Conservation (phyloP, 2,113 vertebrate genomes). For the Panthera uncia region DNA sequence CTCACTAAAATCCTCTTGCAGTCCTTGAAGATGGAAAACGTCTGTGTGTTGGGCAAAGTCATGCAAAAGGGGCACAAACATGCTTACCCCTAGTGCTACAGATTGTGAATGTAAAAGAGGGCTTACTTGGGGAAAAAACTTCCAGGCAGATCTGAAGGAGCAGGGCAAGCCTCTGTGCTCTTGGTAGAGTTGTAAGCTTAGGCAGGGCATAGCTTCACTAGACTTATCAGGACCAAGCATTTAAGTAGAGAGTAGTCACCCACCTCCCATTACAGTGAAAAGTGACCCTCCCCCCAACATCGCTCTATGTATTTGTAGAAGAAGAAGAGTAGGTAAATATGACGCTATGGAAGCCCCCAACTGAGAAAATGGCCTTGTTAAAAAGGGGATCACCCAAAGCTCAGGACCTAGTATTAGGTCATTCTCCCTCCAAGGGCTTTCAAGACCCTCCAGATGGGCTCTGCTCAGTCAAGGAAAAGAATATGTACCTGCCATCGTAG, state of each 20-base stretch:
- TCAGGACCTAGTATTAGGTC: not conserved
- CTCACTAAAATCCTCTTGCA: conserved; percentile 36
- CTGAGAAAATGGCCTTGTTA: not conserved
- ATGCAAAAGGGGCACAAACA: not conserved
- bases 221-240: not conserved
- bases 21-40: not conserved
- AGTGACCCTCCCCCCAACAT: not conserved
- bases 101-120: not conserved
- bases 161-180: not conserved
- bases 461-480: not conserved
- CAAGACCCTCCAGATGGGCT: not conserved
- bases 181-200: fast-evolving
- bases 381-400: not conserved
- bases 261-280: not conserved
- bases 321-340: not conserved
- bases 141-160: not conserved
- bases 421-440: not conserved
- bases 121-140: not conserved
- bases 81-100: not conserved
- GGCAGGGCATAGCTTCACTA: no score
- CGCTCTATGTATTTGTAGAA: not conserved
- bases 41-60: not conserved
- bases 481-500: not conserved
- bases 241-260: not conserved
- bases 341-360: not conserved